Percentiles rank a stretch among this genome's conserved stretches.
Conservation (phyloP, 2,113 vertebrate species). For the Arenaria interpres region DNA sequence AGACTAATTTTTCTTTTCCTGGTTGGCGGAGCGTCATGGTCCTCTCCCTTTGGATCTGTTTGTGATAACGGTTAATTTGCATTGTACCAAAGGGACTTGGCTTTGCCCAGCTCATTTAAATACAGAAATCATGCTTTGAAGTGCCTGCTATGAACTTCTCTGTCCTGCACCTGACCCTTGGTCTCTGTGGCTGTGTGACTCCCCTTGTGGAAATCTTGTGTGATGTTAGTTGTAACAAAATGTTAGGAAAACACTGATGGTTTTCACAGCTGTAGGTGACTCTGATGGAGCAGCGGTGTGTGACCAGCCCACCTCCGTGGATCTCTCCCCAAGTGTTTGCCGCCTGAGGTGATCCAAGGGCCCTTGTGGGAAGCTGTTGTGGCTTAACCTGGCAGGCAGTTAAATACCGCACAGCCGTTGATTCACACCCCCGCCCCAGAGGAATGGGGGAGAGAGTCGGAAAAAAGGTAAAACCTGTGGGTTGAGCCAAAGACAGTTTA, state of each 20-base stretch:
- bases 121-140: background rate
- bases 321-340: background rate
- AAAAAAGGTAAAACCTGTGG: background rate
- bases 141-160: background rate
- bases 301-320: background rate
- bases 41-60: background rate
- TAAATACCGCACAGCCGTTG: no score
- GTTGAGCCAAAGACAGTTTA: background rate
- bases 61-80: background rate
- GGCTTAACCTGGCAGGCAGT: background rate
- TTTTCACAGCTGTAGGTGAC: background rate
- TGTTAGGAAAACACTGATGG: fast-evolving
- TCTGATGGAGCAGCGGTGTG: fast-evolving
- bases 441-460: background rate
- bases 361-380: background rate
- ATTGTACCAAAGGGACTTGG: background rate
- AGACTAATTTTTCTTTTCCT: background rate
- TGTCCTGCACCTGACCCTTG: fast-evolving
- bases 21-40: background rate
- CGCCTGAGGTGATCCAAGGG: background rate
- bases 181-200: background rate
- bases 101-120: background rate
- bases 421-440: background rate
- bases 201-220: background rate
- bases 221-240: background rate